Conservation (phyloP, 92 coral and sea anemone genomes). For the Actinostola sp. region DNA sequence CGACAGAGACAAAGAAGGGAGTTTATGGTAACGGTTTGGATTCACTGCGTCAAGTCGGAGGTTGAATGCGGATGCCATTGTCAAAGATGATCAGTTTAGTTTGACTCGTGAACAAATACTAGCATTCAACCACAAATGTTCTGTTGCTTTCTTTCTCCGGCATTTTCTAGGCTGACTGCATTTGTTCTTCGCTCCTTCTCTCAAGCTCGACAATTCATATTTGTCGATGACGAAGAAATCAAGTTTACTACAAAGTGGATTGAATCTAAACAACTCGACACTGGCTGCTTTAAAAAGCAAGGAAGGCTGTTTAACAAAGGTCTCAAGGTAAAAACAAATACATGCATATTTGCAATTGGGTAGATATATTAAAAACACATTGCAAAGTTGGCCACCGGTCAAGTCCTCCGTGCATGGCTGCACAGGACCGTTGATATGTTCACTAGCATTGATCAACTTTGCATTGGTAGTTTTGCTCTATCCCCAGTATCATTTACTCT, state of each 20-base stretch:
- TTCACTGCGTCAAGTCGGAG: neutral
- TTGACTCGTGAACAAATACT: too few species aligned
- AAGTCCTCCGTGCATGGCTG: too few species aligned
- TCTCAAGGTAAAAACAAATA: slow-evolving; percentile 84
- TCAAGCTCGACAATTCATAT: slow-evolving; percentile 82
- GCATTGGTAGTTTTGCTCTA: too few species aligned
- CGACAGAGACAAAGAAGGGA: slow-evolving; percentile 76
- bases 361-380: too few species aligned
- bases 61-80: neutral
- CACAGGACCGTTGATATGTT: too few species aligned
- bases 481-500: too few species aligned
- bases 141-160: too few species aligned
- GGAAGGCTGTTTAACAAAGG: slow-evolving; percentile 71
- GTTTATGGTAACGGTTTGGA: slow-evolving; percentile 86
- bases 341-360: neutral
- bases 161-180: slow-evolving; percentile 89
- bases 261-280: slow-evolving; percentile 39
- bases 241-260: slow-evolving; percentile 69
- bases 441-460: neutral
- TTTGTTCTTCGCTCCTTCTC: slow-evolving; percentile 96
- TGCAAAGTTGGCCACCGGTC: too few species aligned
- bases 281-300: slow-evolving; percentile 79
- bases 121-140: too few species aligned
- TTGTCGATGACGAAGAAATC: slow-evolving; percentile 71
- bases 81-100: too few species aligned